Conservation (phyloP, 2,113 vertebrate genomes). For the Lepidothrix coronata region DNA sequence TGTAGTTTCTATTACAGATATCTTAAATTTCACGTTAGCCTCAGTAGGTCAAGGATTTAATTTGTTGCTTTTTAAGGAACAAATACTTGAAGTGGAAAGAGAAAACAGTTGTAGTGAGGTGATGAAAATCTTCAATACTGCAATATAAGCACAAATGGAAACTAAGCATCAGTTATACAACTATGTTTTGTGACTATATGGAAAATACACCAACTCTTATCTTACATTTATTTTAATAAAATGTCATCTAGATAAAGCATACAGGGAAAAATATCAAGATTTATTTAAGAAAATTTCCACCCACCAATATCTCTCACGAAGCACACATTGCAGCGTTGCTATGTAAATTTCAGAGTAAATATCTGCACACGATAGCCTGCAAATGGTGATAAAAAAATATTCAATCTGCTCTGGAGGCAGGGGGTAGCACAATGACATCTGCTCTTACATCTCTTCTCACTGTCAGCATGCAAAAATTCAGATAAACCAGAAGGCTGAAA, state of each 20-base stretch:
- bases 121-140: background rate
- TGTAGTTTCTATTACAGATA: background rate
- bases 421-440: background rate
- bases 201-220: background rate
- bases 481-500: background rate
- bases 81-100: background rate
- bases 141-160: background rate
- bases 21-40: background rate
- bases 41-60: background rate
- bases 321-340: background rate
- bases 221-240: background rate
- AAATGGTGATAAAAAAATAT: constrained; percentile 18
- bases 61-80: background rate
- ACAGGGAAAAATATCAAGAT: background rate
- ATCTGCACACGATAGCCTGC: background rate
- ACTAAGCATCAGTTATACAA: background rate
- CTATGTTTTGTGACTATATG: background rate
- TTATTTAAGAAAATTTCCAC: constrained; percentile 30
- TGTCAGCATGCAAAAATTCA: background rate
- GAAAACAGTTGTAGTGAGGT: background rate
- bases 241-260: background rate
- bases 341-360: constrained; percentile 19
- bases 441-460: background rate
- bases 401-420: constrained; percentile 36
- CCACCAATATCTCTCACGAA: background rate